Conservation (phyloP, 2,888 invertebrate genomes). For the Conomelus anceps region DNA sequence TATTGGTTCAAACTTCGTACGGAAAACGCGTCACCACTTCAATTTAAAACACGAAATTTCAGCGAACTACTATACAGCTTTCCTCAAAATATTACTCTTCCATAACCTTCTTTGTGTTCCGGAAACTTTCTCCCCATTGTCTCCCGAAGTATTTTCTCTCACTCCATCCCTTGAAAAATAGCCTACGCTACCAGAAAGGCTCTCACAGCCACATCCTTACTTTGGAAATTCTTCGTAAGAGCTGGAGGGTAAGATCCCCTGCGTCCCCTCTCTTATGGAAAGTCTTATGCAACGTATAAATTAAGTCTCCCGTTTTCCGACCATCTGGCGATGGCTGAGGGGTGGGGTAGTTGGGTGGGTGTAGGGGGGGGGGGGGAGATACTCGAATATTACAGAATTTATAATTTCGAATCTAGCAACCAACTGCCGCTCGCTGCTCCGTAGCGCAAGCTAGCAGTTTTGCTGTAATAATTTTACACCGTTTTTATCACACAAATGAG, state of each 20-base stretch:
- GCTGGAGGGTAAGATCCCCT: background rate
- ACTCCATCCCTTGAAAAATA: background rate
- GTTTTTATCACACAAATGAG: background rate
- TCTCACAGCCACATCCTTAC: background rate
- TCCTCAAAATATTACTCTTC: background rate
- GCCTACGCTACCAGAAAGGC: background rate
- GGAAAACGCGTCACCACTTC: background rate
- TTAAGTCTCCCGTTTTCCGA: background rate
- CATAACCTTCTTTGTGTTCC: background rate
- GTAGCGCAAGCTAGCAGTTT: background rate
- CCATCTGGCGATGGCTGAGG: background rate
- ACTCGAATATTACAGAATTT: background rate
- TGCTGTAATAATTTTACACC: background rate
- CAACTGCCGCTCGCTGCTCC: too few species aligned
- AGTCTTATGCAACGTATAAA: background rate
- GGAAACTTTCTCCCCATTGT: background rate
- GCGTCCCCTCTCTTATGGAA: background rate
- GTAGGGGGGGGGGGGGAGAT: background rate
- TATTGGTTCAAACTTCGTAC: background rate
- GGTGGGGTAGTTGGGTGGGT: background rate
- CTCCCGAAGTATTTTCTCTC: background rate
- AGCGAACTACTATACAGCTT: background rate
- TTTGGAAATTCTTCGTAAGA: background rate
- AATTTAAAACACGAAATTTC: background rate
- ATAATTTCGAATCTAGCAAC: background rate